Evolutionary conservation across 2,113 vertebrate species (phyloP).

Genomic region (Echinops telfairi): DNA sequence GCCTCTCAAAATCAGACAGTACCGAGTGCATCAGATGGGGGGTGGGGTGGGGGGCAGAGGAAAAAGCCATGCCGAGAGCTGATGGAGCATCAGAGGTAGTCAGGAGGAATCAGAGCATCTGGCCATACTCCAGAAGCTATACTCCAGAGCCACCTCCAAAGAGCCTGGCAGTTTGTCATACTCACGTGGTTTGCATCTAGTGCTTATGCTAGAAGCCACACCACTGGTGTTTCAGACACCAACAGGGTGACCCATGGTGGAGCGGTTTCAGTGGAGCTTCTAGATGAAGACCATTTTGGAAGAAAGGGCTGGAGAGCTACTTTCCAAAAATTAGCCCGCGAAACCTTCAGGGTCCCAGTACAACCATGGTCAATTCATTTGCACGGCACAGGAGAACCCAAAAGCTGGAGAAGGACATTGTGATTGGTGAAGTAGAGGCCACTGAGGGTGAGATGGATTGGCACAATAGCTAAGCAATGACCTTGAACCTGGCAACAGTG

Average conservation of each 20-base stretch:
- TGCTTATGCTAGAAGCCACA: neutral
- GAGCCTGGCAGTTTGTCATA: neutral
- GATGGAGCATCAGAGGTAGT: neutral
- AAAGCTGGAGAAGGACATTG: neutral
- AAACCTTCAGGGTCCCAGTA: neutral
- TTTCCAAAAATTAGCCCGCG: neutral
- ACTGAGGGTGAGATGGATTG: neutral
- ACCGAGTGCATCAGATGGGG: neutral
- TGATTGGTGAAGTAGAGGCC: neutral
- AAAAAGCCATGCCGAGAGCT: neutral
- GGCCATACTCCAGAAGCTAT: constrained; percentile 8
- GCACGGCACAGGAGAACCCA: neutral
- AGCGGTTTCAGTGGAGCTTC: neutral
- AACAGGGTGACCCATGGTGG: neutral
- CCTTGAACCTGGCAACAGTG: neutral
- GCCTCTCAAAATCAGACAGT: neutral
- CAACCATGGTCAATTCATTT: neutral
- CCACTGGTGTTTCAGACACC: neutral
- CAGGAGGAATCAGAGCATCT: neutral
- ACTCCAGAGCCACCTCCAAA: neutral
- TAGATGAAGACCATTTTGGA: neutral
- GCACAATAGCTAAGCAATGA: neutral
- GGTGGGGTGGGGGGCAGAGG: neutral
- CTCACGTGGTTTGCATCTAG: neutral
- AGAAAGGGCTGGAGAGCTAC: neutral